Evolutionary conservation across 2,888 invertebrate species (phyloP).

Genomic region (Diadegma fenestrale): DNA sequence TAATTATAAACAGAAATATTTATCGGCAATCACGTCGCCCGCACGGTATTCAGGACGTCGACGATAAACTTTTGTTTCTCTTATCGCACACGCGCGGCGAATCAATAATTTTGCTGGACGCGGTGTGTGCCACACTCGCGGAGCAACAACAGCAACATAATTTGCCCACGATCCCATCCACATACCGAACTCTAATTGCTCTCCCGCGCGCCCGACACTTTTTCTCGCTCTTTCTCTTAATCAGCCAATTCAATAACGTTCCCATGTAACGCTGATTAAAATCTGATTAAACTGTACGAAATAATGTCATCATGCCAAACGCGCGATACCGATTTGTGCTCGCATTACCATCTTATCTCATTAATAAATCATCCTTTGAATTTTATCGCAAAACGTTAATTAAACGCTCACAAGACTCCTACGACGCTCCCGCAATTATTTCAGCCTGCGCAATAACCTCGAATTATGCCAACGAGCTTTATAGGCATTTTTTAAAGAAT

Average conservation of each 20-base stretch:
- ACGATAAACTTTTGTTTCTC: slow-evolving; percentile 55
- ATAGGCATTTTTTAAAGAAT: not conserved
- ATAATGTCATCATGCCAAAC: not conserved
- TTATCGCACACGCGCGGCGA: slow-evolving; percentile 23
- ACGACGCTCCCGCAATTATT: not conserved
- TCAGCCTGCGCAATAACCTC: not conserved
- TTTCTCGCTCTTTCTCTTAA: no score
- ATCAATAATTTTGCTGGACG: slow-evolving; percentile 50
- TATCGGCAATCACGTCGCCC: slow-evolving; percentile 36
- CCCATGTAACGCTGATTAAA: not conserved
- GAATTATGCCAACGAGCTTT: not conserved
- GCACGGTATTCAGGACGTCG: slow-evolving; percentile 54
- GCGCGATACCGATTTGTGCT: not conserved
- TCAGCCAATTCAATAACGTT: not conserved
- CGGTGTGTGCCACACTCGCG: slow-evolving; percentile 35
- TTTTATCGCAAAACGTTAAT: not conserved
- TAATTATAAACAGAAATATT: slow-evolving; percentile 37
- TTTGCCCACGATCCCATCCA: slow-evolving; percentile 42
- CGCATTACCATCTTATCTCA: not conserved
- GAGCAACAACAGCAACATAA: slow-evolving; percentile 50
- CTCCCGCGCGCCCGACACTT: slow-evolving; percentile 6
- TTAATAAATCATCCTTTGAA: not conserved
- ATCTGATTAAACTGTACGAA: slow-evolving; percentile 1
- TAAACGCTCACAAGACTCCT: not conserved
- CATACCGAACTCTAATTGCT: slow-evolving; percentile 56